Base-by-base conservation (phyloP, 2,888 invertebrate species). In the Monochamus alternatus region DNA sequence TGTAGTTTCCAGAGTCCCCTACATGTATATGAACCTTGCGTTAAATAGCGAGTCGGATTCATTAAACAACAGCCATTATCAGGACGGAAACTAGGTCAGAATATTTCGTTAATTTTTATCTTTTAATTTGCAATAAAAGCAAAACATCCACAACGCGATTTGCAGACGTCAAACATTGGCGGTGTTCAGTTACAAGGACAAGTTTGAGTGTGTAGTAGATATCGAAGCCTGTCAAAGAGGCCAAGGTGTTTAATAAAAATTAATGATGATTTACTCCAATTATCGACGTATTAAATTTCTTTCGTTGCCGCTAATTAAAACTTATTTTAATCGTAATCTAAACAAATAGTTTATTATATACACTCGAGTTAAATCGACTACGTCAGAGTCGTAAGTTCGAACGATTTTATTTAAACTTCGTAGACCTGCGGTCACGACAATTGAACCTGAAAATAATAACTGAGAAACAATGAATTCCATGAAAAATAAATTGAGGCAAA, bases 81-180 rank as follows among this genome's bases (percentile, higher is more conserved):
- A 32, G 8, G 5, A 22, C 62, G 32, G 22, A 71, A 71, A 63
- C 63, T 71, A 38, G 71, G 71, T 71, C 71, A 71, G 71, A 51
- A 63, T 71, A 47, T 62, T 62, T 62, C 71, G 71, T 71, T 51
- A 63, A 52, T 38, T 52, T 55, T 69, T 69, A 71, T 71, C 71
- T 30, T 38, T 14, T 44, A 62, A 62, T 70, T 70, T 71, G 71
- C 63, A 47, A 52, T 12, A 52, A n/a, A 71, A 63, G 52, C 71
- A 60, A 38, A 71, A 70, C 47, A n/a, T 52, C 66, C 30, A 66
- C 66, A 66, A 51, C 66, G 52, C 66, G 32, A 51, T 66, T 60
- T 32, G 38, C 31, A 66, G 31, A 51, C 66, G 66, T 51, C 66
- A 66, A 66, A 52, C 66, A n/a, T 47, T 51, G 31, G 14, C 30